Evolutionary conservation across 2,888 invertebrate species (phyloP).

Genomic region (Caenorhabditis angaria): DNA sequence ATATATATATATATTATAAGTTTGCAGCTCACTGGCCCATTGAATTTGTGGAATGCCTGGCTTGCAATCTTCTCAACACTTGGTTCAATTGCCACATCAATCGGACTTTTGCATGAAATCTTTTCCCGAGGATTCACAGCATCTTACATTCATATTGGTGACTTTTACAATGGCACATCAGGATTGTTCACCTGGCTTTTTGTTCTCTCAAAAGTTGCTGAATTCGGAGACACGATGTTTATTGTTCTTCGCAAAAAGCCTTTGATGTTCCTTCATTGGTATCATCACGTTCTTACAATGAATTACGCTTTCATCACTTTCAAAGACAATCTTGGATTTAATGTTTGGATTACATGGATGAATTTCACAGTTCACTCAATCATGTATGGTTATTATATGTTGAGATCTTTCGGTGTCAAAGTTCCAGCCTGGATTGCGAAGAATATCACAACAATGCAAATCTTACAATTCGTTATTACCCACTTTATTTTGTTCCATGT

Average conservation of each 20-base stretch:
- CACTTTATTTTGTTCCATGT: slow-evolving; percentile 65
- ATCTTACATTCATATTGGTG: slow-evolving; percentile 51
- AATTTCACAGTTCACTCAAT: slow-evolving; percentile 66
- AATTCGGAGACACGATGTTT: slow-evolving; percentile 61
- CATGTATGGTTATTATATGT: slow-evolving; percentile 69
- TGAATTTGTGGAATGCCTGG: slow-evolving; percentile 67
- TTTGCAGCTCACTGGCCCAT: slow-evolving; percentile 51
- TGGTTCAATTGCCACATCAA: slow-evolving; percentile 59
- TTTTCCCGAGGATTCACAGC: slow-evolving; percentile 46
- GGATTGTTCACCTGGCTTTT: slow-evolving; percentile 64
- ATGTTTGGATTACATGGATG: slow-evolving; percentile 70
- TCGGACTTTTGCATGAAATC: slow-evolving; percentile 50
- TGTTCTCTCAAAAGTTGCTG: slow-evolving; percentile 57
- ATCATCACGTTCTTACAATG: slow-evolving; percentile 69
- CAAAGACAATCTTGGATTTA: slow-evolving; percentile 61
- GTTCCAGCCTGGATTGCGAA: slow-evolving; percentile 67
- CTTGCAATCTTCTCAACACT: slow-evolving; percentile 66
- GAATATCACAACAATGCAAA: slow-evolving; percentile 65
- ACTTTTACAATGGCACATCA: slow-evolving; percentile 53
- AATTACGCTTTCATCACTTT: slow-evolving; percentile 67
- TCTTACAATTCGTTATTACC: slow-evolving; percentile 67
- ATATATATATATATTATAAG: too few relatives aligned
- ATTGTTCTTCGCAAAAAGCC: slow-evolving; percentile 60
- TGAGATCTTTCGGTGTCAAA: slow-evolving; percentile 67
- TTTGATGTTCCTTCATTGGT: slow-evolving; percentile 66